Evolutionary conservation across 2,113 vertebrate genomes (phyloP).

Genomic region (Chionomys nivalis): DNA sequence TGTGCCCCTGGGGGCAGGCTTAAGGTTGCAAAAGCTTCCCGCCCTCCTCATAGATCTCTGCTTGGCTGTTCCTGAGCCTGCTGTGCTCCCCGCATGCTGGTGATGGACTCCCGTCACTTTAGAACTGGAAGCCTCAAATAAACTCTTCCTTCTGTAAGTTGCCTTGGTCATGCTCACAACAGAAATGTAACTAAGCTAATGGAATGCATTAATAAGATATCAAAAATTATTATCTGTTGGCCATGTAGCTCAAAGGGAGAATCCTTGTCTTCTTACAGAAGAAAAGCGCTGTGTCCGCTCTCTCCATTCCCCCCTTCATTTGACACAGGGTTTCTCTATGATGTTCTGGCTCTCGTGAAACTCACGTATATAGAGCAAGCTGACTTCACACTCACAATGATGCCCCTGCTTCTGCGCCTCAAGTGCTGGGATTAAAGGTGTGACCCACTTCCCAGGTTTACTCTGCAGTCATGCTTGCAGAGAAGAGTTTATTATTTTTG

Average conservation of each 20-base stretch:
- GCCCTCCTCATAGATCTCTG: neutral
- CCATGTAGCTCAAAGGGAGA: neutral
- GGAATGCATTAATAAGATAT: neutral
- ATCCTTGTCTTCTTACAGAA: neutral
- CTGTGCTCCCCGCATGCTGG: neutral
- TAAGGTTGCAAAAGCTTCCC: neutral
- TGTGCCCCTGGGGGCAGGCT: neutral
- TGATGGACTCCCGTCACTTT: neutral
- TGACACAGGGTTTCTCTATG: neutral
- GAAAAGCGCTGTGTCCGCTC: neutral
- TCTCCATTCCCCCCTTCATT: neutral
- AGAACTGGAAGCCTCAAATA: neutral
- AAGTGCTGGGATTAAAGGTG: neutral
- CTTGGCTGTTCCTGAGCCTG: neutral
- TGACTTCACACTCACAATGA: neutral
- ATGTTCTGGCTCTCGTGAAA: neutral
- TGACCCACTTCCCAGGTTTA: neutral
- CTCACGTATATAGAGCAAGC: neutral
- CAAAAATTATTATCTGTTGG: conserved; percentile 11
- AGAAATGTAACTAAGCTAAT: neutral
- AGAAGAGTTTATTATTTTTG: conserved; percentile 9
- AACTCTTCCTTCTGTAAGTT: neutral
- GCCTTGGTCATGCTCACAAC: neutral
- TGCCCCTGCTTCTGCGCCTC: neutral
- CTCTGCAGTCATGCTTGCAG: too few relatives aligned